These are phyloP conservation scores for Crotalus horridus DNA, from an alignment of 2,113 vertebrate species.

Conservation along the genomic window DNA sequence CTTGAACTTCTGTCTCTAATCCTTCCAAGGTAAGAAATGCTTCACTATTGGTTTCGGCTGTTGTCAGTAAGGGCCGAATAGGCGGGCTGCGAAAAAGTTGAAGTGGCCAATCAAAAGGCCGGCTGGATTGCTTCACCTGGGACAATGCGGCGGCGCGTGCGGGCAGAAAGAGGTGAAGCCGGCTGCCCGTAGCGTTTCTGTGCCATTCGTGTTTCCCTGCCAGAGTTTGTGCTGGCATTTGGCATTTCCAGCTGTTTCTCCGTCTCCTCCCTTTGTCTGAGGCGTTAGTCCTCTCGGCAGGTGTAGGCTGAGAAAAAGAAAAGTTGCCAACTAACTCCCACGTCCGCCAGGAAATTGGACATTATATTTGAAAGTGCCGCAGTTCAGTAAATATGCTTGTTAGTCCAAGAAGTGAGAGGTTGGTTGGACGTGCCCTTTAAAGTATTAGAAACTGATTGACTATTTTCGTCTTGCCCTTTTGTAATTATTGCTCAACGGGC, in stretches of 20 bases:
- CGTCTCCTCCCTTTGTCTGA: background rate
- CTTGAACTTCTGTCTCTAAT: background rate
- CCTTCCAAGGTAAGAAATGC: background rate
- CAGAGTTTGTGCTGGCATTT: background rate
- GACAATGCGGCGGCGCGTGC: rapidly evolving
- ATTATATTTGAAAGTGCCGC: background rate
- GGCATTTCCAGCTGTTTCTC: background rate
- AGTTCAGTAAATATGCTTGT: background rate
- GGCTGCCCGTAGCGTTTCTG: background rate
- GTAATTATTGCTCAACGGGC: background rate
- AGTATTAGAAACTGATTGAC: background rate
- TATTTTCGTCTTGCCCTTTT: background rate
- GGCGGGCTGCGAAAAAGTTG: background rate
- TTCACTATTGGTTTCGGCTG: background rate
- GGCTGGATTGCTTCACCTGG: background rate
- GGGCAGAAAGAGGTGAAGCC: background rate
- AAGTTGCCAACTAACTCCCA: background rate
- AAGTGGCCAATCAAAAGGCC: background rate
- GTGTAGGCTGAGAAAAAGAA: background rate
- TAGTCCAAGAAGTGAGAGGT: background rate
- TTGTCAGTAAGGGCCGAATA: background rate
- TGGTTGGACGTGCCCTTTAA: background rate
- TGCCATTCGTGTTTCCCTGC: background rate
- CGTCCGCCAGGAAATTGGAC: background rate
- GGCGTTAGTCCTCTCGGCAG: background rate